These are phyloP conservation scores for Leptarthrus brevirostris DNA, from an alignment of 2,888 invertebrate genomes.

Conservation along the genomic window DNA sequence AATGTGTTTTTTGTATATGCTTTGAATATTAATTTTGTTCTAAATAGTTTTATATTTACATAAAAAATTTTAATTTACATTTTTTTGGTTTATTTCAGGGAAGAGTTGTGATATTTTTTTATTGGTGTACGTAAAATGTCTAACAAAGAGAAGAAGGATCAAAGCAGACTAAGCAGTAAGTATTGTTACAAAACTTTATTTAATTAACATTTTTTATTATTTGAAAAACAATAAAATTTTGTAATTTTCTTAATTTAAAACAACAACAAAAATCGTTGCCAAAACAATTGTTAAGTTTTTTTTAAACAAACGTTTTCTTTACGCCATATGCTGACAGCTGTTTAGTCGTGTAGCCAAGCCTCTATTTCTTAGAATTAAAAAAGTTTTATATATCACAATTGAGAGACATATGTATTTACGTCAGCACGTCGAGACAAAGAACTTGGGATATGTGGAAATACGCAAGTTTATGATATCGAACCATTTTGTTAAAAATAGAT, in stretches of 20 bases:
- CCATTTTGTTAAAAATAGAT: neutral
- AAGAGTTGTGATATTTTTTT: slow-evolving; percentile 6
- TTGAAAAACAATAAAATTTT: no score
- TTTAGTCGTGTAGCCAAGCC: no score
- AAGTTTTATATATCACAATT: no score
- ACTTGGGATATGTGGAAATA: neutral
- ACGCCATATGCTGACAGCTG: neutral
- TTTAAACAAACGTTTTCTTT: neutral
- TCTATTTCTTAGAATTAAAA: no score
- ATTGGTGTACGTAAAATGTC: slow-evolving; percentile 59
- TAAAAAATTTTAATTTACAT: neutral
- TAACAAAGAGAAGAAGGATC: slow-evolving; percentile 62
- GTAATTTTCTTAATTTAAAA: neutral
- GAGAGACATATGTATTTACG: no score
- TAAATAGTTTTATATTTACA: neutral
- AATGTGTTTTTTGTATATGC: neutral
- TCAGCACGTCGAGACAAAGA: no score
- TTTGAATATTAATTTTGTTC: no score
- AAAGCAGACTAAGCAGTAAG: slow-evolving; percentile 62
- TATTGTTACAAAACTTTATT: slow-evolving; percentile 49
- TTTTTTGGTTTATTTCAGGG: slow-evolving; percentile 18
- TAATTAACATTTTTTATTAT: no score
- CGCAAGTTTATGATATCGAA: slow-evolving; percentile 2
- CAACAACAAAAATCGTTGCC: neutral
- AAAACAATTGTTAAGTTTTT: neutral